Base-by-base conservation (phyloP, 2,888 invertebrate genomes). In the Drosophila silvestris region DNA sequence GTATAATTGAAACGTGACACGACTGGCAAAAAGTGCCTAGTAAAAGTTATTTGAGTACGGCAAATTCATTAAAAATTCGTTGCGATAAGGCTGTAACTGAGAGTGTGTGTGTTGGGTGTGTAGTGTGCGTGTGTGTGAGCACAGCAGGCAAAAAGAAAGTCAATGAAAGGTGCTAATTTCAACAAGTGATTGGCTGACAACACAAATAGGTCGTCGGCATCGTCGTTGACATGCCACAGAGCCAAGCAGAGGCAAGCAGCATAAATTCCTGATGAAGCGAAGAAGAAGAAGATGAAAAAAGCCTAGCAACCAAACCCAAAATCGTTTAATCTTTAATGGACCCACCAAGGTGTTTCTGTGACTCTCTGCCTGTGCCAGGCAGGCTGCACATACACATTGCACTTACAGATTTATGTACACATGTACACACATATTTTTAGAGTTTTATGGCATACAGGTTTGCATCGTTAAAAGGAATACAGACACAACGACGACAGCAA, bases 141-240 rank as follows among this genome's bases (percentile, higher is more conserved):
- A 68, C 66, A 67, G 66, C 73, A 56, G 68, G 63, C 73, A 79
- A 86, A 89, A 86, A 89, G 87, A 89, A 86, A 86, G 86, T 89
- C 87, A 81, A 79, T 67, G 83, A 89, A 89, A 87, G 86, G 89
- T 87, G 87, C 83, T 89, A 87, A 87, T 86, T 84, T 82, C 82
- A 83, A 77, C 83, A 77, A 77, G 70, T 74, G 83, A 75, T 84
- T 88, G 77, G 73, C 79, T 67, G 61, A 56, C 67, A 56, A 41
- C 59, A 63, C 50, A 86, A 86, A 86, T 86, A 76, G 89, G 89
- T 86, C 89, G 85, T 61, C 51, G 44, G 63, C 56, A 64, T 35
- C 28, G 33, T 33, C 7, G 56, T 63, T 75, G 70, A n/a, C 52
- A 37, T 33, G 50, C 53, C 33, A 26, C 37, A 51, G 7, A 60